A percentile compares a stretch with the other conserved stretches of the same genome.
These are phyloP conservation scores for Lamprologus ornatipinnis DNA, from an alignment of 2,113 vertebrate species.

Conservation along the genomic window DNA sequence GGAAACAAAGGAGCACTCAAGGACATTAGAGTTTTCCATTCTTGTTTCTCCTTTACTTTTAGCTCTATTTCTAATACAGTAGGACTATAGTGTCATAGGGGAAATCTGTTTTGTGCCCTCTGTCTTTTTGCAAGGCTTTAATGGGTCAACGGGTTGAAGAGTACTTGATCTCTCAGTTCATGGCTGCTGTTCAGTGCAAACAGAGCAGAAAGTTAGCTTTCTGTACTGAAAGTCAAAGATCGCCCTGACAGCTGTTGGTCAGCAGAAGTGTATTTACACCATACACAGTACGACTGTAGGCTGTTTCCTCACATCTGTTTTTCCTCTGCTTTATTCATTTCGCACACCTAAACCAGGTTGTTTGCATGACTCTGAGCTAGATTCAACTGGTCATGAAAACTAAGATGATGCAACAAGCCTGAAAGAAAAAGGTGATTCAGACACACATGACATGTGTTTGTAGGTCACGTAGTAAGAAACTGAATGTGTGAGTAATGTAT, in stretches of 20 bases:
- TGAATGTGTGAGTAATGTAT: background rate
- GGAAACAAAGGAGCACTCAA: background rate
- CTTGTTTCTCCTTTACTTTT: background rate
- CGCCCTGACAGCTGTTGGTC: background rate
- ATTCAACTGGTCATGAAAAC: background rate
- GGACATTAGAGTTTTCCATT: background rate
- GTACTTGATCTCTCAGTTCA: background rate
- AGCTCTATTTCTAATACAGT: background rate
- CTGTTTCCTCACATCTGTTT: background rate
- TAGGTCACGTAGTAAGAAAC: conserved; percentile 31
- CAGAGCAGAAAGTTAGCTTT: background rate
- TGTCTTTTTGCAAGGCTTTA: background rate
- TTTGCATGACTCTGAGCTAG: background rate
- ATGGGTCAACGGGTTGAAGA: background rate
- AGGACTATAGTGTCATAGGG: background rate
- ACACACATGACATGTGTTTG: conserved; percentile 32
- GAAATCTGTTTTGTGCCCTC: background rate
- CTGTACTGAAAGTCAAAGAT: background rate
- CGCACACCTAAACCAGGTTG: background rate
- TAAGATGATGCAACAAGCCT: conserved; percentile 38
- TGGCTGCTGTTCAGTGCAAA: background rate
- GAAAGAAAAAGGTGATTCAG: conserved; percentile 47
- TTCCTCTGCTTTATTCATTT: background rate
- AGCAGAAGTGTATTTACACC: background rate
- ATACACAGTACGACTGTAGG: background rate